Evolutionary conservation across 2,797 vertebrate species (phyloP), one percentile per base, ranked within the genome.

Genomic region (Microcaecilia unicolor): DNA sequence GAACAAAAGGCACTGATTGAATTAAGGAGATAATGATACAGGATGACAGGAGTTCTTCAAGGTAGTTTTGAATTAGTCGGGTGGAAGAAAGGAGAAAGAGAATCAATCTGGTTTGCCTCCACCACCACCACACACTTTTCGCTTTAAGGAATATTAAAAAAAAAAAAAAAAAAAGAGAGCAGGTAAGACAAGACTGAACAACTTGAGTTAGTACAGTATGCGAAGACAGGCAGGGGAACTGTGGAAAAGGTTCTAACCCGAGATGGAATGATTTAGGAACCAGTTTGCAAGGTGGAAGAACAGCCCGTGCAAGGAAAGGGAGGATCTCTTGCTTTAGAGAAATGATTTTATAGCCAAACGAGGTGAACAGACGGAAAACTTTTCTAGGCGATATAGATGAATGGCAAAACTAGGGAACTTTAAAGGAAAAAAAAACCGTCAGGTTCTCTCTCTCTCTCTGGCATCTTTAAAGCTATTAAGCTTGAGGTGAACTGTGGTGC

Each of bases 21-120:
- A 70, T 62, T 72, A 68, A 62, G 63, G 38, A 64, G 61, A 64
- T 68, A 61, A 67, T 50, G 61, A 67, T 66, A 64, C 48, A 61
- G 59, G 53, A 39, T 51, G 61, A 62, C 70, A 65, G 59, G 32
- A 59, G 68, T 55, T 58, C 69, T 64, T 63, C 55, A 60, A 69
- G 58, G 61, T 67, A 64, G 59, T 65, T 69, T 52, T 51, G 42
- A 64, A 55, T 50, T 28, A 61, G 53, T 58, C 48, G 50, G 58
- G 51, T 53, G 63, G 58, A 64, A 63, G 51, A 44, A 33, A 18
- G 41, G 23, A 44, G 26, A 41, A 18, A 3, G 19, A 8, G 18
- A 20, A 12, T 12, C 29, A 21, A 15, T 27, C 29, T 18, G 9
- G 6, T 28, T 7, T 4, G n/a, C n/a, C 22, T 17, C 15, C 1